phyloP scores from a whole-genome alignment of 2,888 invertebrate species.

The Oeneis ivallda region DNA sequence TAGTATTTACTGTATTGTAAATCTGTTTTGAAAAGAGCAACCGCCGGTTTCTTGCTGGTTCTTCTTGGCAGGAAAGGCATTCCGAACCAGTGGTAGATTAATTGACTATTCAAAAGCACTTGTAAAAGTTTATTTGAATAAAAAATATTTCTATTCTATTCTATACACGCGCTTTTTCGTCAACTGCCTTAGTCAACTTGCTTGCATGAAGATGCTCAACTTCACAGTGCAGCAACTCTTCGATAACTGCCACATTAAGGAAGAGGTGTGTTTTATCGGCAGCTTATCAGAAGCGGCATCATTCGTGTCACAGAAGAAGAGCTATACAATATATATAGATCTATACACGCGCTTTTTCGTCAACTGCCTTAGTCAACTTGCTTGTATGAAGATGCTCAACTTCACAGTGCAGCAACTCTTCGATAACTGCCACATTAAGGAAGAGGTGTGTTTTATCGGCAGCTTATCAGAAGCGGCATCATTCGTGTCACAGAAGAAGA shows the following conservation, averaged over 20 bases:
- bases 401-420: constrained; percentile 91
- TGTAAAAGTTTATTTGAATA: too few relatives aligned
- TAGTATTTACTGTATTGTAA: too few relatives aligned
- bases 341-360: constrained; percentile 85
- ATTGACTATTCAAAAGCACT: too few relatives aligned
- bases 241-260: constrained; percentile 84
- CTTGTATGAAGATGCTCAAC: constrained; percentile 85
- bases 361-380: constrained; percentile 82
- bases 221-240: constrained; percentile 91
- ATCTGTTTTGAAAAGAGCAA: too few relatives aligned
- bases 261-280: constrained; percentile 73
- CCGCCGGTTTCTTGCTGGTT: too few relatives aligned
- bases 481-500: too few relatives aligned
- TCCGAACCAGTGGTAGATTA: too few relatives aligned
- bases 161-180: constrained; percentile 85
- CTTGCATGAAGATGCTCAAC: constrained; percentile 85
- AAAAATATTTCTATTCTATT: too few relatives aligned
- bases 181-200: constrained; percentile 82
- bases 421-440: constrained; percentile 84
- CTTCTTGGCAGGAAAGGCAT: too few relatives aligned
- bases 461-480: too few relatives aligned
- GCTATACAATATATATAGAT: too few relatives aligned
- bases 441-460: constrained; percentile 73
- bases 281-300: constrained; percentile 53
- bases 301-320: too few relatives aligned